These are phyloP conservation scores for Drosophila peninsularis DNA, from an alignment of 2,888 invertebrate genomes.

Conservation along the genomic window DNA sequence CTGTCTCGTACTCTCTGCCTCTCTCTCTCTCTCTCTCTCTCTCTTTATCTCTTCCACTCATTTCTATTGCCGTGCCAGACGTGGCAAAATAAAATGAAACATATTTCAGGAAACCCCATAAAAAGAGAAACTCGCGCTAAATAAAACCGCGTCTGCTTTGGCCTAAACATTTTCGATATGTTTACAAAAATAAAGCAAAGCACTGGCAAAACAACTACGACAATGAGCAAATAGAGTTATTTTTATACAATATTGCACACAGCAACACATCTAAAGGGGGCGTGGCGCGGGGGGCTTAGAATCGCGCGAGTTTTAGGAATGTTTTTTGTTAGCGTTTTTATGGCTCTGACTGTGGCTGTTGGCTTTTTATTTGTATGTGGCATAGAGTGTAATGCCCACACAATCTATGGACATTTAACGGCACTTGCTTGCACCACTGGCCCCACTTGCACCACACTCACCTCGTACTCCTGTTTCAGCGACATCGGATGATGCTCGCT, in stretches of 20 bases:
- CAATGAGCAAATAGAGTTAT: slow-evolving; percentile 39
- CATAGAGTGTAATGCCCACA: slow-evolving; percentile 50
- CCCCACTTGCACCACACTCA: slow-evolving; percentile 48
- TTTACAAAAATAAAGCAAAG: slow-evolving; percentile 47
- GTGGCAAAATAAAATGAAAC: slow-evolving; percentile 70
- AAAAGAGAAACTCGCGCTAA: slow-evolving; percentile 36
- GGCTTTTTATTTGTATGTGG: slow-evolving; percentile 31
- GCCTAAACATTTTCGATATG: slow-evolving; percentile 72
- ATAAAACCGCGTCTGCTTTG: slow-evolving; percentile 50
- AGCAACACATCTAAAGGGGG: slow-evolving; percentile 22
- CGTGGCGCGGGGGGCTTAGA: slow-evolving; percentile 3
- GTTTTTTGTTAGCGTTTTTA: slow-evolving; percentile 46
- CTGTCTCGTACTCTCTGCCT: slow-evolving; percentile 18
- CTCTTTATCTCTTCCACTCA: background rate
- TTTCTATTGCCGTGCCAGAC: slow-evolving; percentile 42
- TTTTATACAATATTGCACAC: slow-evolving; percentile 46
- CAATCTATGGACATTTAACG: slow-evolving; percentile 55
- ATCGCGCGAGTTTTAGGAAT: slow-evolving; percentile 75
- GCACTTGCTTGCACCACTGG: slow-evolving; percentile 39
- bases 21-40: slow-evolving; percentile 1
- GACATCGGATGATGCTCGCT: slow-evolving; percentile 82
- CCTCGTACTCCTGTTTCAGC: slow-evolving; percentile 85
- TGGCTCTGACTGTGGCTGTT: slow-evolving; percentile 4
- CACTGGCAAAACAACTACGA: slow-evolving; percentile 11
- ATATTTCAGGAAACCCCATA: slow-evolving; percentile 19